Conservation (phyloP, 1,140 invertebrate species). For the Plectus sambesii region DNA sequence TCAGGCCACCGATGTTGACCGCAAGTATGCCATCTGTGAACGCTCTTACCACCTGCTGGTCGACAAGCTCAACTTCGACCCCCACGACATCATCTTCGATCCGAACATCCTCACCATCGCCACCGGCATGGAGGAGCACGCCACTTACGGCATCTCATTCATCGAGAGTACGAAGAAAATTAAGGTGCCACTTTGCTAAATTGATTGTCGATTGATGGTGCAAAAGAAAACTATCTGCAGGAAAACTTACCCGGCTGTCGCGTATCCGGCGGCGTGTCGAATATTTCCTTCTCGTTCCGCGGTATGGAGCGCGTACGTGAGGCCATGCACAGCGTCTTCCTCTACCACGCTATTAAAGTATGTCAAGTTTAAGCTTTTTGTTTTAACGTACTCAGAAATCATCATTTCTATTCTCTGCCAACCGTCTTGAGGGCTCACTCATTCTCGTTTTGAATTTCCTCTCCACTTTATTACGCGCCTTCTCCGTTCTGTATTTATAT, state of each 20-base stretch:
- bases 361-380: too few species aligned
- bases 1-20: constrained; percentile 50
- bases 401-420: too few species aligned
- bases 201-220: too few species aligned
- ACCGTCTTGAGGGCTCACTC: too few species aligned
- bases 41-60: constrained; percentile 53
- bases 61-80: constrained; percentile 52
- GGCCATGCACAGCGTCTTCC: constrained; percentile 57
- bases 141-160: constrained; percentile 53
- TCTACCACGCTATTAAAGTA: constrained; percentile 56
- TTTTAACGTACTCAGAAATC: too few species aligned
- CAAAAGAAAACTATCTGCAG: constrained; percentile 37
- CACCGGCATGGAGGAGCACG: constrained; percentile 58
- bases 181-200: constrained; percentile 21
- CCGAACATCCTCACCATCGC: constrained; percentile 58
- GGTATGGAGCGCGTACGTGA: constrained; percentile 55
- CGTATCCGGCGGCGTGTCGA: constrained; percentile 57
- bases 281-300: constrained; percentile 58
- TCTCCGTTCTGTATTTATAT: too few species aligned
- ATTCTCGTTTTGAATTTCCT: too few species aligned
- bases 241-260: constrained; percentile 51
- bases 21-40: constrained; percentile 55
- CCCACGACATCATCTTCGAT: constrained; percentile 58
- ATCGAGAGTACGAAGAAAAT: constrained; percentile 52
- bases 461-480: too few species aligned